These are phyloP conservation scores for Apodemia duryi DNA, from an alignment of 2,888 invertebrate genomes.

Conservation along the genomic window DNA sequence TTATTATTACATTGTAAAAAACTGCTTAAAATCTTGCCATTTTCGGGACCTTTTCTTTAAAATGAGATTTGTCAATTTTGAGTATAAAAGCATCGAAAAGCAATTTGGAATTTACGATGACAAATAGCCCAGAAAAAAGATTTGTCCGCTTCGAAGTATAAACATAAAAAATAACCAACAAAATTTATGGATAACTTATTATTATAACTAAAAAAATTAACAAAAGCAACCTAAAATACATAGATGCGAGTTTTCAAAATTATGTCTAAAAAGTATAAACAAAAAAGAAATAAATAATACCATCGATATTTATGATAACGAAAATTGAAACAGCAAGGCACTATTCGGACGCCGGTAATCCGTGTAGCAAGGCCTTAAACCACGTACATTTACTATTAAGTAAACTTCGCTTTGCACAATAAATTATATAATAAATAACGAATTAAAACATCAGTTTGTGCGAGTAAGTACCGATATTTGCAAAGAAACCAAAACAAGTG, in stretches of 20 bases:
- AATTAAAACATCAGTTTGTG: constrained; percentile 53
- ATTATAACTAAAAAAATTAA: constrained; percentile 63
- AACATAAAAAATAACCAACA: constrained; percentile 52
- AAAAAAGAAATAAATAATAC: constrained; percentile 33
- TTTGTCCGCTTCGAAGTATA: constrained; percentile 25
- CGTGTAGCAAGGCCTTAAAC: constrained; percentile 32
- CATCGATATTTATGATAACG: constrained; percentile 33
- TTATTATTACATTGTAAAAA: constrained; percentile 36
- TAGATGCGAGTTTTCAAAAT: constrained; percentile 58
- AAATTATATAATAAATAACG: constrained; percentile 62
- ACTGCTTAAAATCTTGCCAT: constrained; percentile 61
- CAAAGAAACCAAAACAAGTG: constrained; percentile 30
- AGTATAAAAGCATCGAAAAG: constrained; percentile 12
- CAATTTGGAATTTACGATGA: constrained; percentile 7
- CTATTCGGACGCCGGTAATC: constrained; percentile 22
- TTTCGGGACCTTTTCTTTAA: constrained; percentile 51
- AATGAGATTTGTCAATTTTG: constrained; percentile 20
- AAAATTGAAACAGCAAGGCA: constrained; percentile 33
- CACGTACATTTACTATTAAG: constrained; percentile 51
- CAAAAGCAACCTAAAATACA: constrained; percentile 54
- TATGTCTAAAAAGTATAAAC: constrained; percentile 42
- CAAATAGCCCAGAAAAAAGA: constrained; percentile 1
- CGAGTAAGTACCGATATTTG: constrained; percentile 65
- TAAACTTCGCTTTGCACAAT: constrained; percentile 61
- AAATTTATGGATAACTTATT: constrained; percentile 44